Base-by-base conservation (phyloP, 1,140 invertebrate species). In the Olivierus martensii region DNA sequence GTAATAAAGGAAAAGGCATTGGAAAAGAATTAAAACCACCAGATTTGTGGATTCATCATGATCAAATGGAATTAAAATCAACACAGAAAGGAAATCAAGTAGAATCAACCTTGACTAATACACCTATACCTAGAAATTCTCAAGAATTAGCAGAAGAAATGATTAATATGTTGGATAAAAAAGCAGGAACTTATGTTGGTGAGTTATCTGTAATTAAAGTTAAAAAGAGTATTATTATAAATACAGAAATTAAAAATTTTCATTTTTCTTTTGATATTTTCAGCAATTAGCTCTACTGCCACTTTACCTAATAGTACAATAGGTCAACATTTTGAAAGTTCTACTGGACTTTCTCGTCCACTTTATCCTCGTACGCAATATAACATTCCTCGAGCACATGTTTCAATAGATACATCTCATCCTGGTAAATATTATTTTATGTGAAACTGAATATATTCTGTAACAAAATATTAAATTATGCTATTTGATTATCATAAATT, bases 1-100 rank as follows among this genome's bases (percentile, higher is more conserved):
- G 28, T 9, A 28, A 28, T 28, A 28, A 28, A 28, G 28, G 28
- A 28, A 63, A 76, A 76, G 39, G 73, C 70, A 39, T 46, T 4
- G 41, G 49, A 21, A 43, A 49, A 19, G 78, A 82, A 57, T 80
- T 92, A 50, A 94, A 95, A 64, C 91, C 91, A 0, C 92, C 92
- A 0, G 92, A 96, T 76, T 75, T 97, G 21, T 97, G 92, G 92
- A 95, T 96, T 64, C 88, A 95, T 71, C 91, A 96, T 50, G 90
- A 94, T 71, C 87, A 93, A 71, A 88, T 96, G 82, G 93, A 96
- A 67, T 70, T 97, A 53, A 94, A 91, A 64, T 59, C 61, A 14
- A 59, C 69, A 5, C 60, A 61, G 11, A 64, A 64, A 55, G 51
- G 55, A n/a, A 34, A 47, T 9, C 57, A 50, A 37, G 60, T 48